These are phyloP conservation scores for Delichon dasypus DNA, from an alignment of 2,797 vertebrate genomes.

Conservation along the genomic window DNA sequence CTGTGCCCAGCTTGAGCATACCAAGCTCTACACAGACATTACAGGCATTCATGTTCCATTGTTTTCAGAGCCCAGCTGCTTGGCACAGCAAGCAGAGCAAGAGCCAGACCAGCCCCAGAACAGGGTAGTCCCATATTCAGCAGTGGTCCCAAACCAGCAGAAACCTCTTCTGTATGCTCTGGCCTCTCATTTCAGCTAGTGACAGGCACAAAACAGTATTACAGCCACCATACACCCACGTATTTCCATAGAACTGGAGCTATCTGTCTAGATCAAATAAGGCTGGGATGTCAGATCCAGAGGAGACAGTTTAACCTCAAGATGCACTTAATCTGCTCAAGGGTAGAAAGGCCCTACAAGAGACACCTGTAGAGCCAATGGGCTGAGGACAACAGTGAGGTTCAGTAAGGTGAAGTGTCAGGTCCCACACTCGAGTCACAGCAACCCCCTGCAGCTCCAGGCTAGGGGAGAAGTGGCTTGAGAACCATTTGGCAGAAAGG, in stretches of 20 bases:
- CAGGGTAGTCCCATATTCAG: background rate
- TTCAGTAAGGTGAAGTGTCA: background rate
- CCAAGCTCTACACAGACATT: background rate
- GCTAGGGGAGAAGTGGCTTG: background rate
- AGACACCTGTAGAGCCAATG: background rate
- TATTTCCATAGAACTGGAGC: background rate
- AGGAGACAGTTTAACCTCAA: background rate
- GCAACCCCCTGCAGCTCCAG: background rate
- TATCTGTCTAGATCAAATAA: background rate
- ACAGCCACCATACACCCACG: accelerated
- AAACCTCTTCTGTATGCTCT: background rate
- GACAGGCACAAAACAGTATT: background rate
- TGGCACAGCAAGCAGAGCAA: background rate
- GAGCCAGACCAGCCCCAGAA: background rate
- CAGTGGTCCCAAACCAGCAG: background rate
- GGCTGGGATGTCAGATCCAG: background rate
- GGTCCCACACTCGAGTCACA: background rate
- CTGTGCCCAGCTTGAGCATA: background rate
- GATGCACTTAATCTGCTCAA: background rate
- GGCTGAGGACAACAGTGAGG: background rate
- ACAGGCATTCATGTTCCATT: accelerated
- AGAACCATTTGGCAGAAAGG: background rate
- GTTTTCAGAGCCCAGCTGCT: background rate
- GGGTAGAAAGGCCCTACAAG: background rate
- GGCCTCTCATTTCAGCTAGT: background rate